Evolutionary conservation across 2,888 invertebrate genomes (phyloP).

Genomic region (Nycteola revayana): DNA sequence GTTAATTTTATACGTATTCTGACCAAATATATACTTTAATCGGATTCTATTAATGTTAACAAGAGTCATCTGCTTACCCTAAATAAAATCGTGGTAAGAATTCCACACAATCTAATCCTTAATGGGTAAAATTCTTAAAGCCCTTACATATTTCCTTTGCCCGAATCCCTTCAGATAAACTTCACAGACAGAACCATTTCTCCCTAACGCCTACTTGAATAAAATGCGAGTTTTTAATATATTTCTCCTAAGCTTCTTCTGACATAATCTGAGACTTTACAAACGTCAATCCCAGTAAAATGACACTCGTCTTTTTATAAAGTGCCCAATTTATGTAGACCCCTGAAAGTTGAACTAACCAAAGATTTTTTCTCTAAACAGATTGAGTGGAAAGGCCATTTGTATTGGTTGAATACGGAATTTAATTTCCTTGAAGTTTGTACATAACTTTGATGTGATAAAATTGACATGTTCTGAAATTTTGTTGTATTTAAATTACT

Average conservation of each 20-base stretch:
- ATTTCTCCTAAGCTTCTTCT: conserved; percentile 27
- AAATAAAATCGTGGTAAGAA: no score
- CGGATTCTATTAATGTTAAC: no score
- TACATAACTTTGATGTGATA: conserved; percentile 30
- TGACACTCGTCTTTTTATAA: conserved; percentile 34
- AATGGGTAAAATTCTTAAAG: no score
- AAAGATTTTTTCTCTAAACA: not conserved
- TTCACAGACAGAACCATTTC: conserved; percentile 8
- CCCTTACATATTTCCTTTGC: no score
- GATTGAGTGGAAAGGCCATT: conserved; percentile 11
- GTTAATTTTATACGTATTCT: no score
- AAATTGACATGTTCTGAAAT: conserved; percentile 26
- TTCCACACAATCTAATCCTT: no score
- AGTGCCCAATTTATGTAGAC: conserved; percentile 22
- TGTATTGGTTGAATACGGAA: conserved; percentile 14
- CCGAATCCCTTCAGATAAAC: no score
- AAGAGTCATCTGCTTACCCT: no score
- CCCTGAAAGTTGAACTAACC: conserved; percentile 2
- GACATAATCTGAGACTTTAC: conserved; percentile 39
- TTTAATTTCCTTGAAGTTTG: conserved; percentile 35
- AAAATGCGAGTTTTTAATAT: conserved; percentile 29
- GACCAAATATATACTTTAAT: no score
- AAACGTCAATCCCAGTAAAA: conserved; percentile 43
- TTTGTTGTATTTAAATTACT: conserved; percentile 2
- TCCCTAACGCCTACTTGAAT: conserved; percentile 6